Evolutionary conservation across 2,113 vertebrate genomes (phyloP).

Genomic region (Heloderma charlesbogerti): DNA sequence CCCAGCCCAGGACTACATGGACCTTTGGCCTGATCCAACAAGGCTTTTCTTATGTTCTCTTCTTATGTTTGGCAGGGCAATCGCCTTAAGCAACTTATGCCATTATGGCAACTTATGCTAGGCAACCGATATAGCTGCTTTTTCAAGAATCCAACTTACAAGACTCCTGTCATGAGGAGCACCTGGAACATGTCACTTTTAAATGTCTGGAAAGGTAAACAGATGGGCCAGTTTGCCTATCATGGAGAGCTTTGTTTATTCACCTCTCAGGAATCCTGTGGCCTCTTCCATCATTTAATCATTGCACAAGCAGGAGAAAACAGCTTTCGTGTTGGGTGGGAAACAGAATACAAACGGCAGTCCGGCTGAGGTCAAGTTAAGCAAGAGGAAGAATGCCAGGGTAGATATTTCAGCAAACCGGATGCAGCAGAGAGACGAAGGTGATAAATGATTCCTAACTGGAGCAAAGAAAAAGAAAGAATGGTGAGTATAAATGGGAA

Average conservation of each 20-base stretch:
- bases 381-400: neutral
- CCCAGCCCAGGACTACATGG: neutral
- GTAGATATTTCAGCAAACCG: neutral
- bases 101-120: neutral
- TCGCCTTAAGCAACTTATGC: neutral
- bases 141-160: neutral
- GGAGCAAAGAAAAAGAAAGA: neutral
- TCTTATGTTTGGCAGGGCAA: neutral
- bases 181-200: neutral
- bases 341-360: neutral
- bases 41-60: neutral
- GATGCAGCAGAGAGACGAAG: neutral
- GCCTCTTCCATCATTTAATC: neutral
- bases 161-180: neutral
- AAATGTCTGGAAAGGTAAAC: neutral
- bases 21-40: neutral
- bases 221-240: neutral
- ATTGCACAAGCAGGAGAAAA: neutral
- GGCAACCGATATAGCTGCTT: neutral
- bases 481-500: neutral
- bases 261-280: neutral
- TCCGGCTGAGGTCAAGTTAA: neutral
- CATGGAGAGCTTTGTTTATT: neutral
- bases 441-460: neutral
- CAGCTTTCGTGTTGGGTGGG: neutral